Percentiles rank a stretch among this genome's conserved stretches.
These are phyloP conservation scores for Lophura nycthemera DNA, from an alignment of 2,113 vertebrate genomes.

Conservation along the genomic window DNA sequence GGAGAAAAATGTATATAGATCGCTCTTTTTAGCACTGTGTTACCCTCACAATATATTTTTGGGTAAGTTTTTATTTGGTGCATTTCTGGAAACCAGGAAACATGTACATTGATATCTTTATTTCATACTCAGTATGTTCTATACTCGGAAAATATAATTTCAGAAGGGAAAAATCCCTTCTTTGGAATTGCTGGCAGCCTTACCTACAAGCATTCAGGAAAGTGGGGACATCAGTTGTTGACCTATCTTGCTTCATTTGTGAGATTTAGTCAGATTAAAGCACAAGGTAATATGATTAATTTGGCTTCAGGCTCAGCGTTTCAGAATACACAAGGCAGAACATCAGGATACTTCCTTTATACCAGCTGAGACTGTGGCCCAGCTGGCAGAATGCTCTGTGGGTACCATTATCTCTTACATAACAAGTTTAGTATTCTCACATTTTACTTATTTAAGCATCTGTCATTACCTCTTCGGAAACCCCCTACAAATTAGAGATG, in stretches of 20 bases:
- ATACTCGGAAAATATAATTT: background rate
- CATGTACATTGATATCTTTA: background rate
- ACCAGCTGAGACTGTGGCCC: constrained; percentile 23
- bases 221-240: constrained; percentile 5
- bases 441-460: constrained; percentile 31
- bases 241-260: background rate
- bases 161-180: background rate
- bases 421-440: constrained; percentile 14
- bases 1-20: background rate
- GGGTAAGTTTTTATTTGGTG: background rate
- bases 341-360: background rate
- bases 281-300: constrained; percentile 7
- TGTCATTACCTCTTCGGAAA: constrained; percentile 54
- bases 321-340: background rate
- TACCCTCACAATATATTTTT: background rate
- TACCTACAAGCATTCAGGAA: background rate
- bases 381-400: background rate
- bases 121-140: background rate
- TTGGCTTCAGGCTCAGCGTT: background rate
- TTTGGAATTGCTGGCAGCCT: background rate
- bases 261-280: constrained; percentile 13
- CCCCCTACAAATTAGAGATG: constrained; percentile 38
- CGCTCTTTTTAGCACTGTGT: background rate
- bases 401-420: constrained; percentile 16
- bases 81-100: background rate